A percentile compares a stretch with the other conserved stretches of the same genome.
These are phyloP conservation scores for Perithous albicinctus DNA, from an alignment of 2,888 invertebrate species.

Conservation along the genomic window DNA sequence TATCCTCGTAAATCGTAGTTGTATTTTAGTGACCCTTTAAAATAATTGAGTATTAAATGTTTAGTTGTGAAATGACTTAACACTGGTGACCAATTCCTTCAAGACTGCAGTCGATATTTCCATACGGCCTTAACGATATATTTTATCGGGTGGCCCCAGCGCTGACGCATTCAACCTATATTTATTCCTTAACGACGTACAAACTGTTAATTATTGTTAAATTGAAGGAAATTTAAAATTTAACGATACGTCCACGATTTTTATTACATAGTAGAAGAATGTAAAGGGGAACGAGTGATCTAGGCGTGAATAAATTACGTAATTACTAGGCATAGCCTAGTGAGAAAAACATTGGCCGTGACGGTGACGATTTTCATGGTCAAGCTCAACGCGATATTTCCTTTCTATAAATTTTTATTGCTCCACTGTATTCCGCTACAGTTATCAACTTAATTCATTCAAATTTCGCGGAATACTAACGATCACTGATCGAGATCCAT, in stretches of 20 bases:
- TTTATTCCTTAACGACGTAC: not conserved
- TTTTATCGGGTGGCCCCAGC: conserved; percentile 2
- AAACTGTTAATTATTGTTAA: not conserved
- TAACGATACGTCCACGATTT: conserved; percentile 7
- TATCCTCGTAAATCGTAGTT: no score
- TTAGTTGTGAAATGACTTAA: no score
- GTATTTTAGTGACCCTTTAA: no score
- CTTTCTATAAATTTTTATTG: conserved; percentile 52
- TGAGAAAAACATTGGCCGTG: conserved; percentile 66
- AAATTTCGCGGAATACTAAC: conserved; percentile 33
- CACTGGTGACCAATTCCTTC: not conserved
- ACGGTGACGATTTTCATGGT: conserved; percentile 71
- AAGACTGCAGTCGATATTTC: not conserved
- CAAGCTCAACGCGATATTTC: conserved; percentile 46
- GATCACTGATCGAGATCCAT: not conserved
- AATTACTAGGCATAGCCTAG: conserved; percentile 45
- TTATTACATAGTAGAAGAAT: conserved; percentile 31
- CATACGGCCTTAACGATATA: not conserved
- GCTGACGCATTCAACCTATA: not conserved
- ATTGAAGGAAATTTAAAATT: conserved; percentile 13
- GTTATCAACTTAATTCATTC: conserved; percentile 45
- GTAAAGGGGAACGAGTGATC: conserved; percentile 21
- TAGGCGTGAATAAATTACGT: conserved; percentile 39
- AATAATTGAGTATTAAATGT: no score
- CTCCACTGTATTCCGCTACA: conserved; percentile 2